phyloP scores from a whole-genome alignment of 1,140 invertebrate genomes.

The Atta colombica region DNA sequence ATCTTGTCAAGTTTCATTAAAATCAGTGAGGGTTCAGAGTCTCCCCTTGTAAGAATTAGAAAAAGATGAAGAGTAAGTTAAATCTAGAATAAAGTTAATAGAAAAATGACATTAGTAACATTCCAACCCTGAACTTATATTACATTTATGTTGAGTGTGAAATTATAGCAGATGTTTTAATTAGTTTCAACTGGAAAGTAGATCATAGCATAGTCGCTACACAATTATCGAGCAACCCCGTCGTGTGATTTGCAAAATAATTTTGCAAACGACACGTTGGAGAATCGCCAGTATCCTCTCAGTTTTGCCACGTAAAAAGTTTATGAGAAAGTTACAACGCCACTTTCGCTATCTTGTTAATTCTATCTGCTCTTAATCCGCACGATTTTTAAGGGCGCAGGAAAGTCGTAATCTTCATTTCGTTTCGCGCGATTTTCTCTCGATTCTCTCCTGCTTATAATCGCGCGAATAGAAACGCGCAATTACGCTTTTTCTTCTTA shows the following conservation, averaged over 20 bases:
- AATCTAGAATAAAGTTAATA: too few species aligned
- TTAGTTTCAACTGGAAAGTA: too few species aligned
- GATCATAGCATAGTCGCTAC: neutral
- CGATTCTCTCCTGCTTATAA: neutral
- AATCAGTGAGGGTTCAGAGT: too few species aligned
- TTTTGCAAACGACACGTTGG: neutral
- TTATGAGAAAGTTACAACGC: conserved; percentile 25
- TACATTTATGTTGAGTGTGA: too few species aligned
- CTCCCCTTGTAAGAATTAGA: too few species aligned
- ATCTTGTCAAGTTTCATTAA: too few species aligned
- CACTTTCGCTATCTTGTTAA: conserved; percentile 25
- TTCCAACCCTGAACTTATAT: too few species aligned
- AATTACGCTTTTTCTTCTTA: neutral
- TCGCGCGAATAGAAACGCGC: neutral
- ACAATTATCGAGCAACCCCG: neutral
- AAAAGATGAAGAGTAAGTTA: too few species aligned
- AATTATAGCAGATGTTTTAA: too few species aligned
- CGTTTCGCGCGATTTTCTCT: neutral
- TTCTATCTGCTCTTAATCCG: conserved; percentile 5
- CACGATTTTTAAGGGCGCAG: neutral
- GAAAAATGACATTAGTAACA: too few species aligned
- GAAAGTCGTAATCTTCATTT: neutral
- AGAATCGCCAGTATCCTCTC: neutral
- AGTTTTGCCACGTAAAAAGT: neutral
- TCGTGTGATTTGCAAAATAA: conserved; percentile 3